Evolutionary conservation across 2,113 vertebrate genomes (phyloP), one percentile per base, ranked within the genome.

Genomic region (Athene noctua): DNA sequence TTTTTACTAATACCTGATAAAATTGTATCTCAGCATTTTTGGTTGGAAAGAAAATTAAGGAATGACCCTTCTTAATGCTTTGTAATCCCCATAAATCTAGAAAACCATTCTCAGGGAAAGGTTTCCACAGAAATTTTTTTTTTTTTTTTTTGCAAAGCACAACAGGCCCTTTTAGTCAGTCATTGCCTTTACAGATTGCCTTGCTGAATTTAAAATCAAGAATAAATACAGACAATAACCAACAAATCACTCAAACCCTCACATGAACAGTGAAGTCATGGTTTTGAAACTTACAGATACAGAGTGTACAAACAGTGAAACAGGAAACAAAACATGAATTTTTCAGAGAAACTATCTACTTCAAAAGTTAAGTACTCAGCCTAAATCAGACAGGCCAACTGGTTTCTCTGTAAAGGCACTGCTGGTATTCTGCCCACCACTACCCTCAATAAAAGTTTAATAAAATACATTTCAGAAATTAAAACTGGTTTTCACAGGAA

Each of bases 1-100:
- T 91, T 97, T 96, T 95, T 82, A 96, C 74, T 96, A 97, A 96
- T 96, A 97, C 87, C 83, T 97, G 91, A 77, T 97, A 95, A 96
- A 97, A 97, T 86, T 88, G 67, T 92, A 62, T 79, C 71, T 85
- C 94, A 68, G 86, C 75, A 72, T 92, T 90, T 93, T 67, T 88
- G 52, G 52, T 89, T n/a, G 10, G 59, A 97, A 97, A 97, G 82
- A 97, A 97, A 97, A 96, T 49, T 88, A 94, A 92, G 61, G 52
- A 96, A 93, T 67, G 18, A 88, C 82, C 66, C 34, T 73, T 94
- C 91, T 94, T 78, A 91, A 84, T 83, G 88, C 70, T 97, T 94
- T 88, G 74, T 94, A 97, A 97, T 96, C 91, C 91, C 91, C 40
- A 88, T 71, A 97, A 97, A 95, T 84, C 88, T 96, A 79, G n/a